These are phyloP conservation scores for Labrus mixtus DNA, from an alignment of 2,113 vertebrate genomes.

Conservation along the genomic window DNA sequence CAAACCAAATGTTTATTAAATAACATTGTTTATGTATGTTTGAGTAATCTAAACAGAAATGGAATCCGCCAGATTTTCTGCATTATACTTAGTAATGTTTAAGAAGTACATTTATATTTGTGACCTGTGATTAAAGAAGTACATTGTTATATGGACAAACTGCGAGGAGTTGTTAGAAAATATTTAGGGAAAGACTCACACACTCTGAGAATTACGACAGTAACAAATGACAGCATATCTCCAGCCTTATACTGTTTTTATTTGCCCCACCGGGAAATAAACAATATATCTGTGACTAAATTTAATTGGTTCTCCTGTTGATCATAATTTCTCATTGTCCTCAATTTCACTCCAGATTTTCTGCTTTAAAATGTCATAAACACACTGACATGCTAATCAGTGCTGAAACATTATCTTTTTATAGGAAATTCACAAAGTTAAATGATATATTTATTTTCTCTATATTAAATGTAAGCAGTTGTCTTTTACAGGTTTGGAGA, in stretches of 20 bases:
- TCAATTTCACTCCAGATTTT: background rate
- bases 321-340: conserved; percentile 13
- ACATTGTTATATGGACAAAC: background rate
- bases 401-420: background rate
- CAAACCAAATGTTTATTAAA: too few relatives aligned
- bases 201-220: background rate
- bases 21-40: too few relatives aligned
- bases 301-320: conserved; percentile 3
- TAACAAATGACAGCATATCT: background rate
- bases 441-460: conserved; percentile 11
- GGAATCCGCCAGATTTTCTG: too few relatives aligned
- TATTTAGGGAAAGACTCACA: background rate
- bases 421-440: background rate
- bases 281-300: conserved; percentile 5
- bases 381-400: background rate
- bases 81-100: too few relatives aligned
- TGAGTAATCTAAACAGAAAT: too few relatives aligned
- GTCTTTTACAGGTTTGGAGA: conserved; percentile 28
- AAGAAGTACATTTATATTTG: too few relatives aligned
- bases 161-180: background rate
- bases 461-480: background rate
- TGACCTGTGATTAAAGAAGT: background rate
- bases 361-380: background rate
- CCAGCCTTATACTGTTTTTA: background rate
- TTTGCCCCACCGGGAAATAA: conserved; percentile 5